Conservation (phyloP, 2,113 vertebrate species). For the Gnathonemus echidnorhynchus region DNA sequence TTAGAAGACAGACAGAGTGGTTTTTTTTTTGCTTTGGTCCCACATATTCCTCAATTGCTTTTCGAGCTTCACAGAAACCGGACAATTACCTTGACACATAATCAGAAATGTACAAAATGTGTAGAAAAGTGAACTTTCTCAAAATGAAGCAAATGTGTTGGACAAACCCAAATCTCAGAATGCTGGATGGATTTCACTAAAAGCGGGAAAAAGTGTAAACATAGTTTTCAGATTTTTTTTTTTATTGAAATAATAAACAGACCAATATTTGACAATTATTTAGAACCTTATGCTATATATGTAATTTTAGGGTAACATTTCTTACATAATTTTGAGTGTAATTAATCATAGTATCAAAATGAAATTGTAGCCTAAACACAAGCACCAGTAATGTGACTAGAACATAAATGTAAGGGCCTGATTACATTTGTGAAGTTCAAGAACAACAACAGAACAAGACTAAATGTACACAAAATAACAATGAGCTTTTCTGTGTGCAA, state of each 20-base stretch:
- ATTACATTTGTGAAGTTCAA: too few species aligned
- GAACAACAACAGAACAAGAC: background rate
- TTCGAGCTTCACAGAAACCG: background rate
- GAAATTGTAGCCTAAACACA: background rate
- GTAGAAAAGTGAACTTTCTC: background rate
- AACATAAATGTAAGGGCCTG: too few species aligned
- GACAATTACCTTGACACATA: background rate
- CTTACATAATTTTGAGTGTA: background rate
- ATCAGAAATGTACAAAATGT: background rate
- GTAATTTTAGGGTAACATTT: background rate
- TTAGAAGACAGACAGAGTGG: constrained; percentile 64
- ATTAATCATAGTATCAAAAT: background rate
- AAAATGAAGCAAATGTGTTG: background rate
- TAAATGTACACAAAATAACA: background rate
- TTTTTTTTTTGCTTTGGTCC: constrained; percentile 40
- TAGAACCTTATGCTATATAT: background rate
- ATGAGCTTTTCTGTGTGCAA: background rate
- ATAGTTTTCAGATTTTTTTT: background rate
- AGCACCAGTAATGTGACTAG: background rate
- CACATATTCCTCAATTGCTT: background rate
- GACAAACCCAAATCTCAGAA: background rate
- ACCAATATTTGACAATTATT: background rate
- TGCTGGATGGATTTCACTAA: background rate
- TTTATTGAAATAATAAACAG: background rate
- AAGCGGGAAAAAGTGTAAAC: background rate